Evolutionary conservation across 2,113 vertebrate genomes (phyloP).

Genomic region (Elanus axillaris): DNA sequence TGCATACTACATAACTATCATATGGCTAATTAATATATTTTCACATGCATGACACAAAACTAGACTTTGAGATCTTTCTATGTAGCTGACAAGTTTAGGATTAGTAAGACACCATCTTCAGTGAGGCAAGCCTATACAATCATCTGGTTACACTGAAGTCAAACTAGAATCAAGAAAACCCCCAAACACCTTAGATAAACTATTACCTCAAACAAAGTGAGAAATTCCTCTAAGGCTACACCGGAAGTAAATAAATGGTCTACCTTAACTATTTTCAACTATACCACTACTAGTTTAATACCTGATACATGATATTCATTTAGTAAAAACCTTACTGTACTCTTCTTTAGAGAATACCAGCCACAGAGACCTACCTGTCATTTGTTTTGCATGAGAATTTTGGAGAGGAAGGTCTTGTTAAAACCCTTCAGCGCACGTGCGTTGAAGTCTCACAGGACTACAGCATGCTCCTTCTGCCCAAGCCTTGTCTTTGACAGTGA

Average conservation of each 20-base stretch:
- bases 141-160: not conserved
- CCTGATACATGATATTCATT: not conserved
- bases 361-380: not conserved
- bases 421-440: not conserved
- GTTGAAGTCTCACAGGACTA: not conserved
- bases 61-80: not conserved
- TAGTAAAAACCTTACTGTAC: not conserved
- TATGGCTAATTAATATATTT: not conserved
- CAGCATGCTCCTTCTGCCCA: rapidly evolving
- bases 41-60: not conserved
- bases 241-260: not conserved
- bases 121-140: not conserved
- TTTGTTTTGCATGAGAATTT: not conserved
- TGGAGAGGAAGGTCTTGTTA: not conserved
- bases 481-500: not conserved
- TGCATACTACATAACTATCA: not conserved
- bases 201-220: not conserved
- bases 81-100: not conserved
- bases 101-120: not conserved
- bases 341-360: not conserved
- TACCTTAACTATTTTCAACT: not conserved
- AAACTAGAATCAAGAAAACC: not conserved
- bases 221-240: not conserved
- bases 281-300: not conserved
- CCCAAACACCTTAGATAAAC: not conserved